Conservation (phyloP, 2,797 vertebrate species). For the Paramormyrops hopkinsi region DNA sequence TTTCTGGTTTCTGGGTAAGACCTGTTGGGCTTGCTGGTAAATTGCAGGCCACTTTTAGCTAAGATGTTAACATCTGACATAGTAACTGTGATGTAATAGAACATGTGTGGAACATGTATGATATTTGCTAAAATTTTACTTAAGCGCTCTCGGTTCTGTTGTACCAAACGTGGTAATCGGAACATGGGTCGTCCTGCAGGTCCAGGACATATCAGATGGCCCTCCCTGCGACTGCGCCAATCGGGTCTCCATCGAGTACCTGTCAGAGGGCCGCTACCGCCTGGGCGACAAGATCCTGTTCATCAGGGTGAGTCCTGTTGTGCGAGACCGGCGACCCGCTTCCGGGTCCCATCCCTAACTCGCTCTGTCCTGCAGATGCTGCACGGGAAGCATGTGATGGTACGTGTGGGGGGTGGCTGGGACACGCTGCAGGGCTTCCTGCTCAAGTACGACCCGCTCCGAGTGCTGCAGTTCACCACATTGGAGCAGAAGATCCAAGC, state of each 20-base stretch:
- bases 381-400: constrained; percentile 97
- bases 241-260: constrained; percentile 91
- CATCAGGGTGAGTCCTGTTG: constrained; percentile 73
- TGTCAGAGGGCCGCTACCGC: constrained; percentile 92
- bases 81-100: not conserved
- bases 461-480: constrained; percentile 90
- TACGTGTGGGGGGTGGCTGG: constrained; percentile 96
- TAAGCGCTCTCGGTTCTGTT: not conserved
- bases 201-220: constrained; percentile 79
- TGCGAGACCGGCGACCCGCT: not conserved
- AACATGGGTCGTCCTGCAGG: constrained; percentile 53
- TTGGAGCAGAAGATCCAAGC: constrained; percentile 95
- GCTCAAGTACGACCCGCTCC: constrained; percentile 85
- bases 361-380: constrained; percentile 73
- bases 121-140: not conserved
- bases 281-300: constrained; percentile 97
- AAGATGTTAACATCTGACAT: not conserved
- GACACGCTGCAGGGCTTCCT: constrained; percentile 95
- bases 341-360: not conserved
- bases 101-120: not conserved
- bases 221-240: constrained; percentile 90
- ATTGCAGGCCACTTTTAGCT: not conserved
- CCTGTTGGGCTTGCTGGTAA: not conserved
- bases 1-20: not conserved
- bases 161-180: not conserved